Conservation (phyloP, 2,888 invertebrate genomes). For the Lasioglossum figueresi region DNA sequence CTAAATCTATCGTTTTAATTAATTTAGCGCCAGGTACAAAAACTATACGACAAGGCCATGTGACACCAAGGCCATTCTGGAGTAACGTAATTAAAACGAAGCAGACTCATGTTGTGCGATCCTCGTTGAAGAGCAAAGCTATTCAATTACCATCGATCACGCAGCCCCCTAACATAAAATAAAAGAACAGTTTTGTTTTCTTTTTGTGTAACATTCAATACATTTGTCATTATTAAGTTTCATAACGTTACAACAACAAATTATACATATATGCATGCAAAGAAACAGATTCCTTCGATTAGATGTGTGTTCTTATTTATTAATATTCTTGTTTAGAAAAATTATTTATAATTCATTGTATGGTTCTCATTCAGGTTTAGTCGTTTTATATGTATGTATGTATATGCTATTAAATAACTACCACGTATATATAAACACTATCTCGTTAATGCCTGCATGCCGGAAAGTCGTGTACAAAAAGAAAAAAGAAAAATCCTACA, state of each 20-base stretch:
- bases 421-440: conserved; percentile 7
- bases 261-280: conserved; percentile 34
- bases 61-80: conserved; percentile 77
- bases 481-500: conserved; percentile 22
- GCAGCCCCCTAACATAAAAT: neutral
- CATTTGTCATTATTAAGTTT: conserved; percentile 31
- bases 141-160: conserved; percentile 65
- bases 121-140: conserved; percentile 42
- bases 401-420: conserved; percentile 40
- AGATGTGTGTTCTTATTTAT: conserved; percentile 44
- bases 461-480: conserved; percentile 50
- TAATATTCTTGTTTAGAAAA: conserved; percentile 48
- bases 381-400: conserved; percentile 35
- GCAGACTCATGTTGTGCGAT: conserved; percentile 14
- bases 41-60: conserved; percentile 67
- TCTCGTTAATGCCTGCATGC: conserved; percentile 51
- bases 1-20: conserved; percentile 20
- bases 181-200: conserved; percentile 4
- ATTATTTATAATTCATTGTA: conserved; percentile 50
- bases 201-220: conserved; percentile 31
- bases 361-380: conserved; percentile 33
- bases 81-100: conserved; percentile 57
- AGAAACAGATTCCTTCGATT: conserved; percentile 28
- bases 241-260: conserved; percentile 20
- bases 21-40: conserved; percentile 66